Evolutionary conservation across 2,113 vertebrate species (phyloP), one percentile per base, ranked within the genome.

Genomic region (Sebastes fasciatus): DNA sequence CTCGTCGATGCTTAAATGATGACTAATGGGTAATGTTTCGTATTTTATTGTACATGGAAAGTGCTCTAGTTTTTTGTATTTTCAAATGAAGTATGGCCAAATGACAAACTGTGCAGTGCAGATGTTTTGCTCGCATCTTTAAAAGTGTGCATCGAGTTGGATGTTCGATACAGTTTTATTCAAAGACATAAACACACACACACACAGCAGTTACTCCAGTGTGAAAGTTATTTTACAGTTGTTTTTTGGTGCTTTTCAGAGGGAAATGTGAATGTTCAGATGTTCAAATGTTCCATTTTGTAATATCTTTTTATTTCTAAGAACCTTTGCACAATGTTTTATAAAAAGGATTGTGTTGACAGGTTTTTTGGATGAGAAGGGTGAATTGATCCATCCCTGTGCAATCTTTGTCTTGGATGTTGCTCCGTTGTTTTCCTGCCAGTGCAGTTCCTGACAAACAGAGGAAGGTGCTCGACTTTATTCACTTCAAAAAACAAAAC

Each of bases 321-420:
- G 54, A 88, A 85, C 69, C 76, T 91, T 93, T 93, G 91, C 90
- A 91, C 86, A 89, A 51, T 85, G 84, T 92, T 92, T 92, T 93
- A 70, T 64, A 91, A 45, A 55, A 83, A 78, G 75, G 71, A 79
- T 85, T 54, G 86, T 73, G 52, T 88, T 68, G 70, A 66, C 88
- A 80, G 73, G 79, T 77, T 86, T 82, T 65, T 82, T 65, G 74
- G 84, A 87, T 88, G 26, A 90, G 84, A 87, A 70, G 77, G 86
- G 19, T 48, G 52, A 71, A 61, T 54, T 3, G 69, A 80, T 78
- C 73, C 86, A 64, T 84, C 82, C 80, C 82, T 72, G 85, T 84
- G 83, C 76, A 58, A 63, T 77, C 60, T 61, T 34, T 69, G 70
- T 89, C 64, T 83, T 9, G 42, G 34, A 80, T 88, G 84, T 90